Conservation (phyloP, 1,140 invertebrate species). For the Hirudo medicinalis region DNA sequence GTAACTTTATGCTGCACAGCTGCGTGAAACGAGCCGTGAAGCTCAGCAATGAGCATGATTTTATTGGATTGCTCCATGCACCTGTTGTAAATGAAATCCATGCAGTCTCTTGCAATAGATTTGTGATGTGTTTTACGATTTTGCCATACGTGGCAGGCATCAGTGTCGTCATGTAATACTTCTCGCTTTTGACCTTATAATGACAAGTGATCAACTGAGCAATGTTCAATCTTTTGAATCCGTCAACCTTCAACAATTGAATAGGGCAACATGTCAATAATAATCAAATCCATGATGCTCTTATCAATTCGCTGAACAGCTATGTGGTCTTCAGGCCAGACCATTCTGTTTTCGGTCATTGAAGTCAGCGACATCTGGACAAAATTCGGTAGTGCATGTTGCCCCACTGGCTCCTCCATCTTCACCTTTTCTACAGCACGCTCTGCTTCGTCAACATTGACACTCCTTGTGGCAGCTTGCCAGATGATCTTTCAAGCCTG, state of each 20-base stretch:
- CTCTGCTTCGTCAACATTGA: background rate
- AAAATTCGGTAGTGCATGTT: background rate
- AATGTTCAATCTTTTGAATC: constrained; percentile 6
- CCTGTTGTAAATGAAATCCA: background rate
- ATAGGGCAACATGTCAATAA: constrained; percentile 10
- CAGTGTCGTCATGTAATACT: constrained; percentile 6
- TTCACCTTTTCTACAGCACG: background rate
- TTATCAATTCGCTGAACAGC: constrained; percentile 13
- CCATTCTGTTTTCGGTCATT: background rate
- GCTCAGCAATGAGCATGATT: constrained; percentile 11
- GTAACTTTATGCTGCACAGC: background rate
- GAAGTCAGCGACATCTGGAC: too few relatives aligned
- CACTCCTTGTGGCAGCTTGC: background rate
- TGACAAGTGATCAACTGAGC: background rate
- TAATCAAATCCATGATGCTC: constrained; percentile 11
- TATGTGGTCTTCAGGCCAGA: background rate
- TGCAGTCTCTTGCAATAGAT: background rate
- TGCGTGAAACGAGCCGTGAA: constrained; percentile 10
- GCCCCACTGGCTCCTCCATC: background rate
- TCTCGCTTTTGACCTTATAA: constrained; percentile 13
- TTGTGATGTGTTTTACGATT: background rate
- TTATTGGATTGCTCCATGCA: constrained; percentile 2
- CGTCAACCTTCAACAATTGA: constrained; percentile 9
- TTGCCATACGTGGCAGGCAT: constrained; percentile 14
- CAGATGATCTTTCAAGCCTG: background rate